A percentile compares a stretch with the other conserved stretches of the same genome.
Conservation (phyloP, 2,113 vertebrate genomes). For the Willisornis vidua region DNA sequence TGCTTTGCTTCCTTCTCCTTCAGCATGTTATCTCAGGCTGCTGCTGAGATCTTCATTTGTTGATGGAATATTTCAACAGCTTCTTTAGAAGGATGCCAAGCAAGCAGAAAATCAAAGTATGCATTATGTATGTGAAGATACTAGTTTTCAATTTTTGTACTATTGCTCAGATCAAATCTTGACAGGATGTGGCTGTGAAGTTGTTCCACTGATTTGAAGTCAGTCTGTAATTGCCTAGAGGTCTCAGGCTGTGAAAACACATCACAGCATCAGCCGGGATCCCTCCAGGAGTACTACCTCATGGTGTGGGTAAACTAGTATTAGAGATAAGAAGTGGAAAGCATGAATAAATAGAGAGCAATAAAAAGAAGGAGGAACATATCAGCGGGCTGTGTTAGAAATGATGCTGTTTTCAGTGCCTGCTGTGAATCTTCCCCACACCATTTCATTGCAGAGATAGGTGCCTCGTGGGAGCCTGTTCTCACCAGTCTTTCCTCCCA, state of each 20-base stretch:
- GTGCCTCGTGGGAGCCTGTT: neutral
- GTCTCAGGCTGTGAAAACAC: neutral
- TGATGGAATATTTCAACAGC: neutral
- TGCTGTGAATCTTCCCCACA: neutral
- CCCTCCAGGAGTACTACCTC: neutral
- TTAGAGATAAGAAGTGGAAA: neutral
- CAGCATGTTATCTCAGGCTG: neutral
- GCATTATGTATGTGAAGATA: neutral
- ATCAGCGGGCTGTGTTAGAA: neutral
- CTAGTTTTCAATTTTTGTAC: neutral
- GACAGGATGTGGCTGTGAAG: neutral
- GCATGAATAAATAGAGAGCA: neutral
- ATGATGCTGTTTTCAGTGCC: neutral
- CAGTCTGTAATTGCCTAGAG: neutral
- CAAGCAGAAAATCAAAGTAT: slow-evolving; percentile 18
- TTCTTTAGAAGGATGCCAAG: neutral
- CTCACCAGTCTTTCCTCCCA: neutral
- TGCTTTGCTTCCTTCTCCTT: neutral
- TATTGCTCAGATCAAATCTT: slow-evolving; percentile 1
- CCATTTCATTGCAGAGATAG: neutral
- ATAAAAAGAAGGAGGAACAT: neutral
- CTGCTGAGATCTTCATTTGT: neutral
- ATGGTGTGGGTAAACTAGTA: neutral
- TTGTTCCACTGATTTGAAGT: neutral
- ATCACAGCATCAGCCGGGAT: neutral